Evolutionary conservation across 2,888 invertebrate genomes (phyloP).

Genomic region (Agrotis puta): DNA sequence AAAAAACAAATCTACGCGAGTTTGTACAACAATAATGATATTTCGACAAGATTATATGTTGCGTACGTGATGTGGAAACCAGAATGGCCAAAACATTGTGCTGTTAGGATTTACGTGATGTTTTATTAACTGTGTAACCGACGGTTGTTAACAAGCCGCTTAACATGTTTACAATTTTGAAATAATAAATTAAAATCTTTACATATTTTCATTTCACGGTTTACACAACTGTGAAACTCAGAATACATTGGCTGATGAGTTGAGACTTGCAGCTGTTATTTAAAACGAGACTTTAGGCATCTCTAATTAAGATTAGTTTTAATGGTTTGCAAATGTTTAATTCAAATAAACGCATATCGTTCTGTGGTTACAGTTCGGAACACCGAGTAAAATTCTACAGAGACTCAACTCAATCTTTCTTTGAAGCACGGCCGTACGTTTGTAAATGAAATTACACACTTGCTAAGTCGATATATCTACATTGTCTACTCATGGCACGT

Average conservation of each 20-base stretch:
- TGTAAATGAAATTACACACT: slow-evolving; percentile 7
- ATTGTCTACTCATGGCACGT: not conserved
- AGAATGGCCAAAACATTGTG: slow-evolving; percentile 22
- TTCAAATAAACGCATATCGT: slow-evolving; percentile 11
- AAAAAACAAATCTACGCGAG: slow-evolving; percentile 1
- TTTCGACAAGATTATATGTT: slow-evolving; percentile 19
- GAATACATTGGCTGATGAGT: slow-evolving; percentile 21
- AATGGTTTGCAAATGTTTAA: slow-evolving; percentile 26
- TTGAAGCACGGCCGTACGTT: not conserved
- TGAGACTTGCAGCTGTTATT: slow-evolving; percentile 36
- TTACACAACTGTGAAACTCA: slow-evolving; percentile 28
- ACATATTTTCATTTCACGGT: slow-evolving; percentile 27
- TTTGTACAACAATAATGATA: slow-evolving; percentile 28
- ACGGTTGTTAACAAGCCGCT: slow-evolving; percentile 29
- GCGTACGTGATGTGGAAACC: slow-evolving; percentile 20
- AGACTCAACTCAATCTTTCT: not conserved
- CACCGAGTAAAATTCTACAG: slow-evolving; percentile 27
- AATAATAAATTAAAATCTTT: slow-evolving; percentile 19
- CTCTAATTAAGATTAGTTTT: slow-evolving; percentile 28
- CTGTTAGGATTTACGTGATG: slow-evolving; percentile 22
- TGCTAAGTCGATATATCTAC: not conserved
- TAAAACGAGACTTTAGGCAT: slow-evolving; percentile 36
- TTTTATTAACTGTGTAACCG: slow-evolving; percentile 41
- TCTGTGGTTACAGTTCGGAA: slow-evolving; percentile 8
- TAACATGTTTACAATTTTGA: slow-evolving; percentile 22